Conservation (phyloP, 1,140 invertebrate genomes). For the Phymastichus coffea region DNA sequence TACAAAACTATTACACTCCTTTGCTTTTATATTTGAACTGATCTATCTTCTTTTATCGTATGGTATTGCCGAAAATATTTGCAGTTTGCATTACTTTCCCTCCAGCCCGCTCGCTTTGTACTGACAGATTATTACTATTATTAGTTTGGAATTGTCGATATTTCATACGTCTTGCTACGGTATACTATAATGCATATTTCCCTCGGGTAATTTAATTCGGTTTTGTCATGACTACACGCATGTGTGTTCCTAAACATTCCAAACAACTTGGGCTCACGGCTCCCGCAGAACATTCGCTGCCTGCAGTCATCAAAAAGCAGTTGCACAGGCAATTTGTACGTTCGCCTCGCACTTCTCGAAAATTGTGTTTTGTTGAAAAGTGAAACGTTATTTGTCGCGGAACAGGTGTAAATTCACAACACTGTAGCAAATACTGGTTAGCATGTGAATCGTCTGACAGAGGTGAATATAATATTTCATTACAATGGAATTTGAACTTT, state of each 20-base stretch:
- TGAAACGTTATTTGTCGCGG: no score
- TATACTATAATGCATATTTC: constrained; percentile 6
- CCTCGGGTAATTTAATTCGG: constrained; percentile 2
- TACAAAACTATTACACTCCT: constrained; percentile 35
- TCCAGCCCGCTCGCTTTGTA: constrained; percentile 49
- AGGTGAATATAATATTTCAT: no score
- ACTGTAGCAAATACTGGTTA: no score
- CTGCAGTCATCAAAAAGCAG: no score
- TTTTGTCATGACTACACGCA: neutral
- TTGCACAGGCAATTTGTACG: no score
- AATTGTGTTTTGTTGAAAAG: no score
- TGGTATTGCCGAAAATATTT: constrained; percentile 53
- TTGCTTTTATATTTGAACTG: constrained; percentile 29
- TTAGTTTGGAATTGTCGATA: constrained; percentile 35
- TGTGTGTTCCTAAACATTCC: no score
- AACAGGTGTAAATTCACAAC: no score
- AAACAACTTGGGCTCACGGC: no score
- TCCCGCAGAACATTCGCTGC: no score
- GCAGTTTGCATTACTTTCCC: constrained; percentile 25
- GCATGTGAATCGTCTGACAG: no score
- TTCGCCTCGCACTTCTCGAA: no score
- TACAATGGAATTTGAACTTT: constrained; percentile 15
- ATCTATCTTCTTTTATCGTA: constrained; percentile 37
- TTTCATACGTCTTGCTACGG: constrained; percentile 30
- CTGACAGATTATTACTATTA: constrained; percentile 48